Evolutionary conservation across 1,140 invertebrate genomes (phyloP).

Genomic region (Psix sp.): DNA sequence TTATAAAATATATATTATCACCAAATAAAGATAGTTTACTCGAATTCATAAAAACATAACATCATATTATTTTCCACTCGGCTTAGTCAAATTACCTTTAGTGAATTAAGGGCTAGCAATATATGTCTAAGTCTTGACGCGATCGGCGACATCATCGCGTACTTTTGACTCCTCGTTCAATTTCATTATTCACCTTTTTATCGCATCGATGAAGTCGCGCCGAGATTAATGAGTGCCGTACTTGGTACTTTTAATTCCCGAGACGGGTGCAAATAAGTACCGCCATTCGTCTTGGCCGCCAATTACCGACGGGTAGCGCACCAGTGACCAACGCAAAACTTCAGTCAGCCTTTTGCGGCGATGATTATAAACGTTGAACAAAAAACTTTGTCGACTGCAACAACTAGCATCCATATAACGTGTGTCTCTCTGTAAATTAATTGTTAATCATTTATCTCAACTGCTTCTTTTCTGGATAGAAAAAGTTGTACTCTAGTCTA

Average conservation of each 20-base stretch:
- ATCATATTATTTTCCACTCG: too few species aligned
- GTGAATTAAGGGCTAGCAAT: too few species aligned
- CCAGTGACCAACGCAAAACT: constrained; percentile 21
- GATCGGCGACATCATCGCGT: constrained; percentile 65
- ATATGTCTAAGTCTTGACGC: constrained; percentile 56
- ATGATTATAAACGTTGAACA: constrained; percentile 27
- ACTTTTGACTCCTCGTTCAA: constrained; percentile 55
- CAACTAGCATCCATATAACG: constrained; percentile 22
- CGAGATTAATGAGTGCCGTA: constrained; percentile 60
- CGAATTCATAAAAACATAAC: too few species aligned
- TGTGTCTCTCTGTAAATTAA: constrained; percentile 19
- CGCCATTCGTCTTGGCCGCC: constrained; percentile 73
- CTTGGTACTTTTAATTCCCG: constrained; percentile 74
- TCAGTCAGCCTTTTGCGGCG: constrained; percentile 40
- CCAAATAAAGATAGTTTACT: too few species aligned
- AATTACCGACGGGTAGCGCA: constrained; percentile 69
- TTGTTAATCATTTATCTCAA: constrained; percentile 19
- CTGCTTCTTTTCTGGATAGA: constrained; percentile 1
- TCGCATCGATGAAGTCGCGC: constrained; percentile 31
- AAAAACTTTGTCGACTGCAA: constrained; percentile 41
- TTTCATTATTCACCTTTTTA: constrained; percentile 52
- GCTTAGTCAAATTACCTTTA: too few species aligned
- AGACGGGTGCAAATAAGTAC: constrained; percentile 74
- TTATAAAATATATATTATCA: too few species aligned
- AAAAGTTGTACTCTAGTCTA: constrained; percentile 19